Evolutionary conservation across 2,113 vertebrate genomes (phyloP), one percentile per base, ranked within the genome.

Genomic region (Zosterops pallidus): DNA sequence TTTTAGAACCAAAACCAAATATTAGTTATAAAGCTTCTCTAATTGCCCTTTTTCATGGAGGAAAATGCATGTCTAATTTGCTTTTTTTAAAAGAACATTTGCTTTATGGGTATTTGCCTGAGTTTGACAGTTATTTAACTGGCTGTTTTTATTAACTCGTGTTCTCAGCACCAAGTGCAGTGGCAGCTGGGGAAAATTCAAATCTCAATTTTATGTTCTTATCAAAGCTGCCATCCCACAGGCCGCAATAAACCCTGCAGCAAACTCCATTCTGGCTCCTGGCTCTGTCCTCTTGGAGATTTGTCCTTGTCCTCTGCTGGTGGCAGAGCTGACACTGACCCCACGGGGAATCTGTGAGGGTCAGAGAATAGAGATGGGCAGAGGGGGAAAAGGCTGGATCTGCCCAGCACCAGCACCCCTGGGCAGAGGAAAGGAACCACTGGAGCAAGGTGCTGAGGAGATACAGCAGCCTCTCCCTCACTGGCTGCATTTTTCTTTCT

Each of bases 111-210:
- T 84, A 86, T 97, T 97, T 98, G 97, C 96, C 96, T 72, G 96
- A 93, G 92, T 96, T 93, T 97, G 97, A 94, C 96, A 96, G 72
- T 97, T 97, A 97, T 94, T 97, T 98, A 97, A 97, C 97, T 97
- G 87, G 89, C 92, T 97, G 95, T 68, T 97, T 96, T 98, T 98
- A 98, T 97, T 96, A 97, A 96, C 95, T 96, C 87, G 0, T 96
- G 95, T 95, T 97, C 94, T 84, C 80, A 63, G 94, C 80, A 65
- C 95, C 89, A 70, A 97, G 92, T 92, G 93, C 91, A 94, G 93
- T 94, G 96, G 86, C 97, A 97, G 96, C 96, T 92, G 94, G 95
- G 83, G 83, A 94, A 96, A 94, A 96, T 67, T 92, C 94, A 90
- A 96, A 96, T 96, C 96, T 86, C 95, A 93, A 20, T 96, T 96